A percentile compares a stretch with the other conserved stretches of the same genome.
phyloP scores from a whole-genome alignment of 2,113 vertebrate species.

The Brachyhypopomus gauderio region DNA sequence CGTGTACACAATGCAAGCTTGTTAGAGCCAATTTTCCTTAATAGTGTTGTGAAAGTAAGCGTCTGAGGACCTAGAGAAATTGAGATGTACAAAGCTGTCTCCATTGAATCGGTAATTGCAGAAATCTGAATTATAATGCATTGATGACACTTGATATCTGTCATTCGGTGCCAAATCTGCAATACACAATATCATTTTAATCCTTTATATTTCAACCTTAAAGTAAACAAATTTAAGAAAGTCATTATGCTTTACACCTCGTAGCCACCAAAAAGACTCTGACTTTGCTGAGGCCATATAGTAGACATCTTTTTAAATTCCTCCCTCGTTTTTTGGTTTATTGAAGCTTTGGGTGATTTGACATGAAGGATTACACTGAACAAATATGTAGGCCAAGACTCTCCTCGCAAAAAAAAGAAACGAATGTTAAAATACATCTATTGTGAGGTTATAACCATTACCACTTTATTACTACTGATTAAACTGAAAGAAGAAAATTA shows the following conservation, averaged over 20 bases:
- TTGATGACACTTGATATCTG: constrained; percentile 41
- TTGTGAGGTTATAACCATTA: constrained; percentile 58
- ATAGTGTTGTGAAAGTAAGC: constrained; percentile 53
- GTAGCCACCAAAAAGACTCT: constrained; percentile 2
- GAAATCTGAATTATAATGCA: constrained; percentile 50
- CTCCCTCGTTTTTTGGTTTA: constrained; percentile 26
- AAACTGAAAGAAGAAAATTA: constrained; percentile 39
- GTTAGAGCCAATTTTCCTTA: constrained; percentile 57
- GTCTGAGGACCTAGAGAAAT: constrained; percentile 14
- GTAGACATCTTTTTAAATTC: constrained; percentile 53
- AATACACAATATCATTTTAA: constrained; percentile 36
- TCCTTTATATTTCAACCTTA: constrained; percentile 32
- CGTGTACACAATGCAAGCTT: constrained; percentile 50
- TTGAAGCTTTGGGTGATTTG: constrained; percentile 62
- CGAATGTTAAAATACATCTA: constrained; percentile 40
- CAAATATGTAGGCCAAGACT: constrained; percentile 47
- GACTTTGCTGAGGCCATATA: constrained; percentile 42
- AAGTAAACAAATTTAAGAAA: constrained; percentile 44
- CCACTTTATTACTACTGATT: constrained; percentile 55
- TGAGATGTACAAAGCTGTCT: constrained; percentile 29
- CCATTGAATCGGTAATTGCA: constrained; percentile 37
- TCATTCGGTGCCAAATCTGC: constrained; percentile 11
- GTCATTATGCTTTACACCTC: constrained; percentile 41
- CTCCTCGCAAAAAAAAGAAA: constrained; percentile 35
- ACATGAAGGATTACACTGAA: constrained; percentile 64